Evolutionary conservation across 2,113 vertebrate species (phyloP).

Genomic region (Oreochromis niloticus): DNA sequence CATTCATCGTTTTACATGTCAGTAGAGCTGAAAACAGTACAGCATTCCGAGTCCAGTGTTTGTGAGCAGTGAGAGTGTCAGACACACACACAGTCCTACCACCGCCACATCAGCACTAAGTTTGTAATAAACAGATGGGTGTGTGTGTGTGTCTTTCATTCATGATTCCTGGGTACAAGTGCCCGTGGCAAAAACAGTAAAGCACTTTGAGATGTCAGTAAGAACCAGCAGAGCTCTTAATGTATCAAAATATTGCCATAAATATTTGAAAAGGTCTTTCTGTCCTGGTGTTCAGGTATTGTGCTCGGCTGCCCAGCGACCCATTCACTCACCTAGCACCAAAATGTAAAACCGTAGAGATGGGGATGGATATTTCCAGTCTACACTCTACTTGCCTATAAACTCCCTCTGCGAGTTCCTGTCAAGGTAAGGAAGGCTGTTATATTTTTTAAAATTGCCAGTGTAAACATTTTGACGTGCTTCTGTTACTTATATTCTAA

Average conservation of each 20-base stretch:
- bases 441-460: not conserved
- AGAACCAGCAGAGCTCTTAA: not conserved
- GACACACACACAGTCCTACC: not conserved
- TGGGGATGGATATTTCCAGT: slow-evolving; percentile 79
- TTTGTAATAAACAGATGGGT: not conserved
- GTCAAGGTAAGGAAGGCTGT: slow-evolving; percentile 79
- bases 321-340: slow-evolving; percentile 97
- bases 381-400: slow-evolving; percentile 94
- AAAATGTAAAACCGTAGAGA: slow-evolving; percentile 89
- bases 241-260: not conserved
- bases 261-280: not conserved
- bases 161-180: not conserved
- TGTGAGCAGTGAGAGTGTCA: not conserved
- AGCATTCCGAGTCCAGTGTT: not conserved
- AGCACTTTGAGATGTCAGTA: not conserved
- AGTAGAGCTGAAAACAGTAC: not conserved
- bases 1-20: not conserved
- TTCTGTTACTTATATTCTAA: not conserved
- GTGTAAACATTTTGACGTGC: too few relatives aligned
- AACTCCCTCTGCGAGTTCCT: slow-evolving; percentile 95
- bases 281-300: slow-evolving; percentile 78
- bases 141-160: not conserved
- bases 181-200: not conserved
- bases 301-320: slow-evolving; percentile 94
- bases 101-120: not conserved